Base-by-base conservation (phyloP, 1,140 invertebrate species). In the Holotrichia oblita region DNA sequence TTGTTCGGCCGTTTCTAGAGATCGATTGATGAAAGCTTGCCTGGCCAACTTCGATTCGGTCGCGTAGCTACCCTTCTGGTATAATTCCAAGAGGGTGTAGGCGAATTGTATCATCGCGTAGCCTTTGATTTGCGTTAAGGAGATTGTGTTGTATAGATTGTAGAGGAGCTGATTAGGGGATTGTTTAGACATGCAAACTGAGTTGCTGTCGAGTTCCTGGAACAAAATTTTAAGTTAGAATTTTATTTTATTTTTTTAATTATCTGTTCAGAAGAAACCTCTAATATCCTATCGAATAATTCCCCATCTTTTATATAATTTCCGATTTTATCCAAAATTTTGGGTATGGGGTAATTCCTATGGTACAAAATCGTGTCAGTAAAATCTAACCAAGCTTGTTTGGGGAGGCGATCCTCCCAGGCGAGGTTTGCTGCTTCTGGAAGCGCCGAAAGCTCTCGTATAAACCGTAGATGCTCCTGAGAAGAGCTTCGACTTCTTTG, bases 91-190 rank as follows among this genome's bases (percentile, higher is more conserved):
- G 75, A 96, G 87, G 90, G 94, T 94, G 89, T 93, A 96, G 0
- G 95, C 94, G 87, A 95, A 96, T 85, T 96, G 94, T 89, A 96
- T 93, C 93, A 96, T 95, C n/a, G 92, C 90, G 87, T 93, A 96
- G 3, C 94, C 95, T 86, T 96, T 95, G 78, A 96, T 90, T 88
- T 96, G 93, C 0, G 94, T 93, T 8, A 95, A 85, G 1, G 94
- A 91, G 73, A 96, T 91, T 0, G 93, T 91, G 79, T 91, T 92
- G 88, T 96, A 96, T 48, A 96, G 89, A 85, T 94, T 94, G 83
- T 93, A 95, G 6, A 96, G 88, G 40, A 96, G 87, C 86, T 96
- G 94, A 79, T 95, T 94, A 0, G 93, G 90, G 0, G 94, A 95
- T 85, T 96, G 92, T 78, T 92, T 88, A 14, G 92, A 87, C 59